Conservation (phyloP, 2,888 invertebrate species). For the Tortricodes alternella region DNA sequence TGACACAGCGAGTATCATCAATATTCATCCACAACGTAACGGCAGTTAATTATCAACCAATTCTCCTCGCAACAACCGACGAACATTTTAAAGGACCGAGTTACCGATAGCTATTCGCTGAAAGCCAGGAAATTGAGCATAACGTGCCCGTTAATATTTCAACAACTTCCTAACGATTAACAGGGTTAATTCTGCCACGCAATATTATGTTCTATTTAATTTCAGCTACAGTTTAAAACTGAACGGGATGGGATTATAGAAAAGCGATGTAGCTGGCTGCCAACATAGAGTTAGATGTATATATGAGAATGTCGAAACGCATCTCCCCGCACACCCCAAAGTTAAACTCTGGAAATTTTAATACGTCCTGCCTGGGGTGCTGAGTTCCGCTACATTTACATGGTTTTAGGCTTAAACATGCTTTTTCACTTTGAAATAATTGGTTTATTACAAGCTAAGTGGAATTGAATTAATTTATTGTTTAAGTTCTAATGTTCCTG, state of each 20-base stretch:
- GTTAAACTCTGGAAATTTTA: conserved; percentile 72
- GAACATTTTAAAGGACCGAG: conserved; percentile 56
- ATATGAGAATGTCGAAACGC: conserved; percentile 61
- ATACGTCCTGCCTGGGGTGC: conserved; percentile 60
- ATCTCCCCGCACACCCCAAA: conserved; percentile 62
- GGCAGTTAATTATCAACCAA: conserved; percentile 29
- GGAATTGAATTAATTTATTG: conserved; percentile 20
- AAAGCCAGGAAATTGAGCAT: conserved; percentile 80
- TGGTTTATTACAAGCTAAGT: conserved; percentile 11
- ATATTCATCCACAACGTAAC: conserved; percentile 21
- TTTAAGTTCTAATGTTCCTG: neutral
- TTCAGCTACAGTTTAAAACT: conserved; percentile 42
- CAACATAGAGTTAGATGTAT: conserved; percentile 42
- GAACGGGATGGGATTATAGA: conserved; percentile 37
- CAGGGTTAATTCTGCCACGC: conserved; percentile 38
- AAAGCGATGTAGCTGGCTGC: conserved; percentile 48
- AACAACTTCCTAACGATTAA: conserved; percentile 74
- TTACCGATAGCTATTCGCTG: conserved; percentile 71
- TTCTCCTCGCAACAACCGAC: conserved; percentile 28
- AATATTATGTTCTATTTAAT: conserved; percentile 38
- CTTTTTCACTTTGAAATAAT: conserved; percentile 27
- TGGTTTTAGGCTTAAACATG: conserved; percentile 35
- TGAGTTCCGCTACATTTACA: conserved; percentile 44
- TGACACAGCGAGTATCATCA: conserved; percentile 27
- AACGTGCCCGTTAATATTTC: conserved; percentile 77